Conservation (phyloP, 2,888 invertebrate genomes). For the Hirtodrosophila histrioides region DNA sequence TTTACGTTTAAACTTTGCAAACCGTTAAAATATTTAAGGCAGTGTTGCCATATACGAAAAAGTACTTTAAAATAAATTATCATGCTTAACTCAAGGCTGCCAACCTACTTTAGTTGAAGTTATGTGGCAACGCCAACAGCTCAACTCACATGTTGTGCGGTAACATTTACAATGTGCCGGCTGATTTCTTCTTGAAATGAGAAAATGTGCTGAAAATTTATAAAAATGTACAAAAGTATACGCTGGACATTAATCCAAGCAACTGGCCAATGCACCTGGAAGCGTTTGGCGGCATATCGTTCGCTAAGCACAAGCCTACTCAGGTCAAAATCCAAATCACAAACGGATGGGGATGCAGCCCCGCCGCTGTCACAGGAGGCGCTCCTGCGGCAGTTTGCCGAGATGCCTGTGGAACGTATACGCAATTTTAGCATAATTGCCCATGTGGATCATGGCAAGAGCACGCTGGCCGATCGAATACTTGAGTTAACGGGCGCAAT, state of each 20-base stretch:
- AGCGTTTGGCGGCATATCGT: conserved; percentile 23
- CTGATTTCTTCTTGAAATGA: conserved; percentile 11
- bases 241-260: conserved; percentile 20
- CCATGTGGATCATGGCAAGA: conserved; percentile 99
- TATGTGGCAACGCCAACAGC: conserved; percentile 24
- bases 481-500: conserved; percentile 95
- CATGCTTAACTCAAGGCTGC: too few relatives aligned
- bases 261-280: conserved; percentile 27
- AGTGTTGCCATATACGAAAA: conserved; percentile 15
- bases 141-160: conserved; percentile 62
- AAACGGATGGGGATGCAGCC: not conserved
- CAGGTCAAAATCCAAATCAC: not conserved
- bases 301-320: conserved; percentile 28
- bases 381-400: conserved; percentile 53
- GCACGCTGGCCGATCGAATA: conserved; percentile 97
- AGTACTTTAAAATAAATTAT: not conserved
- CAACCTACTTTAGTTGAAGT: not conserved
- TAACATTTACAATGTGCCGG: conserved; percentile 57
- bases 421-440: conserved; percentile 99
- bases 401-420: conserved; percentile 85
- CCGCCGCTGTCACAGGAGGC: conserved; percentile 34
- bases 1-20: too few relatives aligned
- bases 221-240: conserved; percentile 47
- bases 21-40: too few relatives aligned
- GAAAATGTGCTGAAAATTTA: conserved; percentile 20